Evolutionary conservation across 2,113 vertebrate genomes (phyloP), one percentile per base, ranked within the genome.

Genomic region (Caloenas nicobarica): DNA sequence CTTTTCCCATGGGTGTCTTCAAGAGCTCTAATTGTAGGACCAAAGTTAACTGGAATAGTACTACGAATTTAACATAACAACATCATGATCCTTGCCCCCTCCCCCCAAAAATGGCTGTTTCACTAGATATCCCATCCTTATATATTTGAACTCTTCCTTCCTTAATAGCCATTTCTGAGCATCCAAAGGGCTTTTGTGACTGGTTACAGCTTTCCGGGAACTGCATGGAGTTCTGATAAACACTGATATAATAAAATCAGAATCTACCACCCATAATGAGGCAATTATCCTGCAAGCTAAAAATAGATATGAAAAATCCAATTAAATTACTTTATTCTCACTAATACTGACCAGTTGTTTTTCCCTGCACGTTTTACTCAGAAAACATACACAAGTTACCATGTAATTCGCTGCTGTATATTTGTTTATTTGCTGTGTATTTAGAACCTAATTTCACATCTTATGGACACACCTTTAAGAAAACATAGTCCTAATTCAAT

Each of bases 251-350:
- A 81, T 64, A 87, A 96, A 91, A 78, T 78, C 84, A 92, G 70
- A 81, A 81, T 46, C 74, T 73, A 91, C 79, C 23, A 28, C 61
- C 61, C 74, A 66, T 85, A 95, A 88, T 91, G 87, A 95, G 56
- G 66, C 51, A 89, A 82, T 97, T 94, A 93, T 56, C 82, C 91
- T 62, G 23, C 74, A 81, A 94, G 69, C 77, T 80, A 95, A 92
- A 92, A 91, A 93, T 73, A 93, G 93, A 69, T 16, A 91, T 2
- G 9, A 88, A 83, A 95, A 94, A 88, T 21, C 48, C 79, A 91
- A 91, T 90, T 73, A 95, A 93, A 70, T 28, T 0, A 38, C 33
- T 81, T 92, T 12, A 50, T 84, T 83, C 65, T 93, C 40, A 56
- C 56, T 48, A 78, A 66, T 50, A 68, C 60, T 90, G 69, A 91